Conservation (phyloP, 2,113 vertebrate species). For the Peucedramus taeniatus region DNA sequence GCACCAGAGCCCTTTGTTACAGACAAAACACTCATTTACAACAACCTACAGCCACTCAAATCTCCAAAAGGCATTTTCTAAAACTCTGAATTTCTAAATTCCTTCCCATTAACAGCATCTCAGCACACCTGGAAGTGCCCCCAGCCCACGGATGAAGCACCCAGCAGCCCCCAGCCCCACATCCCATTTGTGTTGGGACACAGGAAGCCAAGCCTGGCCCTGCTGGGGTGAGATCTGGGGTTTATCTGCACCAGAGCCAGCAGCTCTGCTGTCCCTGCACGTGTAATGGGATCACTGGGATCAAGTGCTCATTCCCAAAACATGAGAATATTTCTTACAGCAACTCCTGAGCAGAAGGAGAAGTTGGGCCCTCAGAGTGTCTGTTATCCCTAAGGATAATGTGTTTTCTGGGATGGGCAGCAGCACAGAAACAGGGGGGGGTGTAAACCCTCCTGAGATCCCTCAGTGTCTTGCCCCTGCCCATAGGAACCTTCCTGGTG, state of each 20-base stretch:
- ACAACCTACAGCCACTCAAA: not conserved
- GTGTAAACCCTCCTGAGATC: not conserved
- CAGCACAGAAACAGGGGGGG: no score
- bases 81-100: not conserved
- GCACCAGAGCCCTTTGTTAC: not conserved
- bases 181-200: fast-evolving
- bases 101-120: fast-evolving
- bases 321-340: not conserved
- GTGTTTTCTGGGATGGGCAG: not conserved
- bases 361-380: not conserved
- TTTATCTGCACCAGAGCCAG: not conserved
- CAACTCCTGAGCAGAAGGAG: not conserved
- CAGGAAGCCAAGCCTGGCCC: not conserved
- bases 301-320: slow-evolving; percentile 26
- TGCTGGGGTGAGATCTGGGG: fast-evolving
- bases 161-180: fast-evolving
- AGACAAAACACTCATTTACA: not conserved
- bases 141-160: fast-evolving
- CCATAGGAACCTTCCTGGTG: fast-evolving
- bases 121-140: not conserved
- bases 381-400: fast-evolving
- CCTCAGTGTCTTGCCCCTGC: fast-evolving
- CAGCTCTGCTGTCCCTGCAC: not conserved
- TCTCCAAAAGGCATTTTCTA: not conserved
- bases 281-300: not conserved